phyloP scores from a whole-genome alignment of 2,113 vertebrate genomes.

The Cyanocitta stelleri region DNA sequence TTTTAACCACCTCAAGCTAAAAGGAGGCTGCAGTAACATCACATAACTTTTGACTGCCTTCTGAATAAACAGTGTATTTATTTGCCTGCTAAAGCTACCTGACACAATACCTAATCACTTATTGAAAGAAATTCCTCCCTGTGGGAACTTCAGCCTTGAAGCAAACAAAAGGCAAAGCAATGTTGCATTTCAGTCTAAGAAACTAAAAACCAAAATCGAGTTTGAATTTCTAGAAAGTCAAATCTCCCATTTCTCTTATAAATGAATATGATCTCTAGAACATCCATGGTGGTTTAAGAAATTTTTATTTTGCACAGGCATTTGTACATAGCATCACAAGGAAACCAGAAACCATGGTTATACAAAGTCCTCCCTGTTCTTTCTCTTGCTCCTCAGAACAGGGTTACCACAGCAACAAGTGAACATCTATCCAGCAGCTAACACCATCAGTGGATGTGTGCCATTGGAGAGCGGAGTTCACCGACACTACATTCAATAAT shows the following conservation, averaged over 20 bases:
- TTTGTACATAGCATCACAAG: neutral
- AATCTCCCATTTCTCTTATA: neutral
- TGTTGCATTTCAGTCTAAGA: neutral
- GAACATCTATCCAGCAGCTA: neutral
- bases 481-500: neutral
- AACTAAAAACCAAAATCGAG: neutral
- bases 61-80: neutral
- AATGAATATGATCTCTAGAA: neutral
- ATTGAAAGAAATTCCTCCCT: neutral
- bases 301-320: neutral
- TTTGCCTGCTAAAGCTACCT: neutral
- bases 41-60: neutral
- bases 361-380: neutral
- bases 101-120: neutral
- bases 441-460: accelerated
- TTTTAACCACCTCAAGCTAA: neutral
- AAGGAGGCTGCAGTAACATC: neutral
- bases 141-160: neutral
- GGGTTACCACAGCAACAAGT: neutral
- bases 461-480: accelerated
- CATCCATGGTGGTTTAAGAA: neutral
- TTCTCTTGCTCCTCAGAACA: neutral
- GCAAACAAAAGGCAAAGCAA: neutral
- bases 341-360: neutral
- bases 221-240: neutral